These are phyloP conservation scores for Pseudoips prasinana DNA, from an alignment of 2,888 invertebrate species.

Conservation along the genomic window DNA sequence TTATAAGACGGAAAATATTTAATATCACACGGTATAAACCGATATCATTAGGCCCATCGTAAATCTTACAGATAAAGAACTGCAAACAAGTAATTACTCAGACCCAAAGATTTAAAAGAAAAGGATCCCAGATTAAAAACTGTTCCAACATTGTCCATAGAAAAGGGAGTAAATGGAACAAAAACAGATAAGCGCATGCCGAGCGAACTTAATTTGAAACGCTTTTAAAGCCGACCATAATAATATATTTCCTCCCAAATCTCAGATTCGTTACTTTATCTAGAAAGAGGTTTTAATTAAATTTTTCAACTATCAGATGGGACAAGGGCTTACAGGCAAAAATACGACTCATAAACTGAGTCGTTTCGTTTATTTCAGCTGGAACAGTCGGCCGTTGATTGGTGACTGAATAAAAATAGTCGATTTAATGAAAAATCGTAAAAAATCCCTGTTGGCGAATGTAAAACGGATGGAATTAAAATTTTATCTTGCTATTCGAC, in stretches of 20 bases:
- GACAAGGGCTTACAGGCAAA: conserved; percentile 35
- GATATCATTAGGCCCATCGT: conserved; percentile 25
- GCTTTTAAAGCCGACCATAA: conserved; percentile 40
- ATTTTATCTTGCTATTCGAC: conserved; percentile 59
- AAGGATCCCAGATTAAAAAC: conserved; percentile 38
- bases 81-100: conserved; percentile 36
- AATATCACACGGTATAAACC: conserved; percentile 15
- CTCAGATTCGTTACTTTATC: conserved; percentile 42
- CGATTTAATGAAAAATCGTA: conserved; percentile 55
- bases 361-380: conserved; percentile 34
- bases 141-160: conserved; percentile 31
- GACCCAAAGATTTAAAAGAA: conserved; percentile 36
- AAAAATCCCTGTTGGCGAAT: conserved; percentile 46
- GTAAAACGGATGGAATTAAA: conserved; percentile 53
- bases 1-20: not conserved
- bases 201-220: conserved; percentile 40
- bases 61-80: conserved; percentile 34
- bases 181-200: conserved; percentile 41
- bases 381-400: conserved; percentile 33
- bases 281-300: conserved; percentile 56
- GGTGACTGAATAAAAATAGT: conserved; percentile 41
- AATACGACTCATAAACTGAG: conserved; percentile 45
- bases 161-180: conserved; percentile 43
- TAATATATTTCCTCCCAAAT: conserved; percentile 42
- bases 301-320: conserved; percentile 57